Evolutionary conservation across 2,113 vertebrate species (phyloP).

Genomic region (Apaloderma vittatum): DNA sequence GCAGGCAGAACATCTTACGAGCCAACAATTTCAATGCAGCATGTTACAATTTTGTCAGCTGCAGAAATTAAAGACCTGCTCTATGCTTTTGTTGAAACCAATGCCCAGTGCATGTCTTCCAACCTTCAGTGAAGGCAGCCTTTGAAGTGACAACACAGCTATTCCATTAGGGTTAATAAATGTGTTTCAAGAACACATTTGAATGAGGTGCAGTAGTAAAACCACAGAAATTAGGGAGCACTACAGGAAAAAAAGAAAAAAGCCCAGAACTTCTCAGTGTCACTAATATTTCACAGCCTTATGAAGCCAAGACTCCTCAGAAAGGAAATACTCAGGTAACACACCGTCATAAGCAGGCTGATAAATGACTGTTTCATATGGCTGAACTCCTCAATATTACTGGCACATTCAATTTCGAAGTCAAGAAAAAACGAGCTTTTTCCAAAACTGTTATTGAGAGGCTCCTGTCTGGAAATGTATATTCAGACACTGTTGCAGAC

Average conservation of each 20-base stretch:
- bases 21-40: not conserved
- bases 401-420: not conserved
- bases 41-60: not conserved
- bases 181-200: not conserved
- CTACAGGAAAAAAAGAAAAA: not conserved
- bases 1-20: not conserved
- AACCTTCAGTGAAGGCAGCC: not conserved
- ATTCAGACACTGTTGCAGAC: not conserved
- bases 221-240: not conserved
- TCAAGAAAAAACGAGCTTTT: constrained; percentile 21
- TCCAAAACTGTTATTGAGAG: not conserved
- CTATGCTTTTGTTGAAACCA: not conserved
- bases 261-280: not conserved
- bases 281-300: not conserved
- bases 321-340: not conserved
- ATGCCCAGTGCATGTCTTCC: not conserved
- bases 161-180: not conserved
- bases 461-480: not conserved
- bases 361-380: not conserved
- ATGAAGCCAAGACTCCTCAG: not conserved
- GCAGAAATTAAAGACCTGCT: not conserved
- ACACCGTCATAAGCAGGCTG: not conserved
- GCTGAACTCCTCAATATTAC: not conserved
- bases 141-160: not conserved
- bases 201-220: not conserved